Conservation (phyloP, 1,140 invertebrate genomes). For the Drosophila bocqueti region DNA sequence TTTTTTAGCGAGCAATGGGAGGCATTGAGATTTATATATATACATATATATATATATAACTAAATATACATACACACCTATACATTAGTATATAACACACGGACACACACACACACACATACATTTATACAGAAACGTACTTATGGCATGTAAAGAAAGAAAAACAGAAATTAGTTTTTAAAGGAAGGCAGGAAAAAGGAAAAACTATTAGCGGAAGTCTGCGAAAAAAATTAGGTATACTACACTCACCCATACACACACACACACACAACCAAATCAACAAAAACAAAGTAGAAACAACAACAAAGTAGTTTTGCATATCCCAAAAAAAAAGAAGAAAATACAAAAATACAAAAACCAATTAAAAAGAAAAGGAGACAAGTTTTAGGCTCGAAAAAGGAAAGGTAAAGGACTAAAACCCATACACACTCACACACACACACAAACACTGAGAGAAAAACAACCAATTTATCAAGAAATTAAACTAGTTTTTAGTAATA, state of each 20-base stretch:
- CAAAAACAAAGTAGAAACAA: conserved; percentile 54
- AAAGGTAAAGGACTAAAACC: conserved; percentile 22
- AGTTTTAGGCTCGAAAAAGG: conserved; percentile 8
- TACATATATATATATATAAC: conserved; percentile 59
- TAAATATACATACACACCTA: conserved; percentile 64
- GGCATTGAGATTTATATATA: conserved; percentile 76
- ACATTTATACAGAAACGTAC: conserved; percentile 35
- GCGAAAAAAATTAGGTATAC: conserved; percentile 36
- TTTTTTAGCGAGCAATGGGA: conserved; percentile 79
- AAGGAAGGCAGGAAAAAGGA: conserved; percentile 14
- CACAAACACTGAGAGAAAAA: conserved; percentile 19
- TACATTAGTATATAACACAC: conserved; percentile 56
- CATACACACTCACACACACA: conserved; percentile 25
- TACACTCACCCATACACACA: conserved; percentile 31
- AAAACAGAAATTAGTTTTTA: conserved; percentile 49
- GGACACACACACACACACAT: conserved; percentile 21
- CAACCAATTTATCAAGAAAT: conserved; percentile 56
- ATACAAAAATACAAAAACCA: conserved; percentile 2
- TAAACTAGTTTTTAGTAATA: conserved; percentile 74
- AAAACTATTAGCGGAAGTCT: conserved; percentile 37
- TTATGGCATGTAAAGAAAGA: conserved; percentile 42
- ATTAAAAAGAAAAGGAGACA: neutral
- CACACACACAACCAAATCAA: conserved; percentile 63
- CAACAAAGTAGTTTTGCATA: conserved; percentile 83
- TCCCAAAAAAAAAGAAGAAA: conserved; percentile 50